Evolutionary conservation across 2,888 invertebrate genomes (phyloP), one percentile per base, ranked within the genome.

Genomic region (Cryptocheilus praepositus): DNA sequence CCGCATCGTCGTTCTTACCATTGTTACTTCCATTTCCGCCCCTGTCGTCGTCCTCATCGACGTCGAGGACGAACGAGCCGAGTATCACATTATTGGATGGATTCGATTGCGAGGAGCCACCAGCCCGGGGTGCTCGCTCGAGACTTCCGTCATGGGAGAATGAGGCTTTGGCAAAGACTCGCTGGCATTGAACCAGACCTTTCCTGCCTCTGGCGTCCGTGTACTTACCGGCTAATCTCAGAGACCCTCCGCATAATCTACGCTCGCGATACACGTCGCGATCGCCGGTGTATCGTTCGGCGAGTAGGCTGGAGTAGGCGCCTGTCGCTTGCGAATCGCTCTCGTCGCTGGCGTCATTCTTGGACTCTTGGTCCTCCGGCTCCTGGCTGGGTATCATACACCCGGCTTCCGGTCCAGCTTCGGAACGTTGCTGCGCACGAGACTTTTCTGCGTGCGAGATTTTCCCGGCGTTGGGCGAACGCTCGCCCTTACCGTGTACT

Each of bases 31-130:
- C 36, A 11, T 11, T 7, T 7, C 36, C 36, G 36, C 36, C 75
- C 73, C 74, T 71, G 64, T 67, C 79, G 72, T 63, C 71, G 60
- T 81, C 76, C 65, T 76, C 61, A 70, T 62, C 65, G 68, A 76
- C 77, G 61, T 76, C 76, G 61, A 77, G 81, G 84, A 77, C 85
- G 80, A 82, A 81, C 76, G 85, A 81, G 72, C 82, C 83, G 85
- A 86, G 85, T 88, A 88, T 88, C 88, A 88, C 88, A 88, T 88
- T 88, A 77, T 83, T 88, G 88, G 88, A 88, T 88, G 88, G 88
- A 88, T 84, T 88, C 73, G 84, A 83, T 83, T 86, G 80, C 69
- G 64, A 74, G 54, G 75, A 68, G 68, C 60, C 67, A 8, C 55
- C 61, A 22, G 52, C 56, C 54, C 62, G 66, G 22, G 61, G 55